Evolutionary conservation across 2,888 invertebrate species (phyloP).

Genomic region (Ormyrus thymus): DNA sequence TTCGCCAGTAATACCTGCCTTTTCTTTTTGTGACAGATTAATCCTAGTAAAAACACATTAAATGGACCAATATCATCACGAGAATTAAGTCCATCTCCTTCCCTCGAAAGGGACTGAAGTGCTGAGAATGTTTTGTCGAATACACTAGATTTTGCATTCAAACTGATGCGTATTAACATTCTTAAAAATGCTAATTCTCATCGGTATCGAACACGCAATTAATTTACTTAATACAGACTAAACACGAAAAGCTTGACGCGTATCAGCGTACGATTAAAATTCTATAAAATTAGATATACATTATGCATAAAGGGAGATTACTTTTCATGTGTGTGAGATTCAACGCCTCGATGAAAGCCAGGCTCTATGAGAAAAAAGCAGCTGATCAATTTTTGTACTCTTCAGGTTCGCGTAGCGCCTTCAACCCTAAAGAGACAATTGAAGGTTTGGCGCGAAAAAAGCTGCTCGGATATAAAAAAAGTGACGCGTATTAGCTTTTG

Average conservation of each 20-base stretch:
- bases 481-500: slow-evolving; percentile 7
- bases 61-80: slow-evolving; percentile 2
- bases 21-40: slow-evolving; percentile 30
- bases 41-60: slow-evolving; percentile 21
- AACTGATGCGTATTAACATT: background rate
- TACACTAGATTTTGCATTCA: no score
- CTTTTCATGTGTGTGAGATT: slow-evolving; percentile 1
- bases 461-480: background rate
- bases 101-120: background rate
- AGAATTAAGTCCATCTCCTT: slow-evolving; percentile 1
- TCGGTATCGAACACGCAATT: background rate
- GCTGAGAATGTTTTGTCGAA: background rate
- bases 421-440: slow-evolving; percentile 4
- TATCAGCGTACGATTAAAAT: background rate
- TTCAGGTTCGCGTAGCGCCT: background rate
- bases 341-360: no score
- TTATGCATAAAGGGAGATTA: background rate
- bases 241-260: slow-evolving; percentile 5
- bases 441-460: background rate
- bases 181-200: slow-evolving; percentile 8
- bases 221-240: background rate
- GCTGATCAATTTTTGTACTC: slow-evolving; percentile 24
- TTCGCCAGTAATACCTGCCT: slow-evolving; percentile 47
- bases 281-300: background rate
- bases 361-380: background rate